Evolutionary conservation across 1,140 invertebrate genomes (phyloP).

Genomic region (Camponotus vicinus): DNA sequence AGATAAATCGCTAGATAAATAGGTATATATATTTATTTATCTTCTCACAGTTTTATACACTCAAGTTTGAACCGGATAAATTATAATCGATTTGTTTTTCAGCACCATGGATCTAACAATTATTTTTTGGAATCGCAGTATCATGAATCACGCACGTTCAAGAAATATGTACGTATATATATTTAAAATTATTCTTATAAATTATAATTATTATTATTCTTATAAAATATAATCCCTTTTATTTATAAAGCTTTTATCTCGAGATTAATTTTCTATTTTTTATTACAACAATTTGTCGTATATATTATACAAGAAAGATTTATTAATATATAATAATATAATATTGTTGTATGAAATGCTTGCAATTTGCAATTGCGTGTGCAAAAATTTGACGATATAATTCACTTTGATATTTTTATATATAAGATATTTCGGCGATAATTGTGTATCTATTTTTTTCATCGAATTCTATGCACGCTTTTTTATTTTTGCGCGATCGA

Average conservation of each 20-base stretch:
- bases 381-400: background rate
- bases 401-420: too few relatives aligned
- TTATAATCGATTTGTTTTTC: background rate
- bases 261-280: background rate
- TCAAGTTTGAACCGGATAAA: too few relatives aligned
- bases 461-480: background rate
- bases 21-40: background rate
- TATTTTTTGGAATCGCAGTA: background rate
- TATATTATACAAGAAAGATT: background rate
- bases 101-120: background rate
- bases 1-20: background rate
- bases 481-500: conserved; percentile 7
- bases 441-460: background rate
- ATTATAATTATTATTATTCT: background rate
- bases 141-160: background rate
- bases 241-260: background rate
- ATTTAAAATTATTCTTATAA: background rate
- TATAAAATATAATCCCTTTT: background rate
- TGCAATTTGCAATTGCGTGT: background rate
- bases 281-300: background rate
- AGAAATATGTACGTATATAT: background rate
- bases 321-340: too few relatives aligned
- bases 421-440: too few relatives aligned
- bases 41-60: background rate
- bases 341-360: too few relatives aligned